Conservation (phyloP, 2,888 invertebrate genomes). For the Scaptomyza reducta region DNA sequence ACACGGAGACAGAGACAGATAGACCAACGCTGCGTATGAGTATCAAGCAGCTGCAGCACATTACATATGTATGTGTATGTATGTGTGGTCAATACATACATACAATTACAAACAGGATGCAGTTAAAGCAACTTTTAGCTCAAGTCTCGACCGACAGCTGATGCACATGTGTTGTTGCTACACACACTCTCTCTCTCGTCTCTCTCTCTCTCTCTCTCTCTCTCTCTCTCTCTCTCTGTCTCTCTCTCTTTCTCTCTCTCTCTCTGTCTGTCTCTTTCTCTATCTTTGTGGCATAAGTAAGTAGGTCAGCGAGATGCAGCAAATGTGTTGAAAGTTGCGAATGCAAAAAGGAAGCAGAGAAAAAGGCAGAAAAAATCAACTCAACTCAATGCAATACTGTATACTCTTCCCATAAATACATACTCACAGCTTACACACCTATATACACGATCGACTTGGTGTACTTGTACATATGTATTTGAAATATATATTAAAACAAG, state of each 20-base stretch:
- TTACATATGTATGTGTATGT: not conserved
- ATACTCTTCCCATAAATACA: no score
- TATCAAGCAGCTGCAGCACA: constrained; percentile 12
- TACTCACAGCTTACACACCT: no score
- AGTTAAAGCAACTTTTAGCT: not conserved
- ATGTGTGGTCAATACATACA: not conserved
- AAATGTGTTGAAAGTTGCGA: constrained; percentile 10
- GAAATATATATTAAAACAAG: no score
- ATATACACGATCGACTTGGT: no score
- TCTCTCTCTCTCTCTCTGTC: not conserved
- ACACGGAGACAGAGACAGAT: not conserved
- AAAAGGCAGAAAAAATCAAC: not conserved
- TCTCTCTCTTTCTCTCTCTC: no score
- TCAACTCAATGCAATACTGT: no score
- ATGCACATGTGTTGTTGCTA: constrained; percentile 16
- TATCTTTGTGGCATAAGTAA: not conserved
- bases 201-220: not conserved
- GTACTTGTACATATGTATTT: no score
- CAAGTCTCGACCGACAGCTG: constrained; percentile 6
- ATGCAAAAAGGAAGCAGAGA: not conserved
- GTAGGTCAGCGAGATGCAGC: constrained; percentile 21
- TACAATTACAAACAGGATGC: constrained; percentile 23
- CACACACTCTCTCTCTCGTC: not conserved
- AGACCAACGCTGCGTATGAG: constrained; percentile 44
- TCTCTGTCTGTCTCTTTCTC: not conserved